phyloP scores from a whole-genome alignment of 2,888 invertebrate genomes.

The Melinaea marsaeus region DNA sequence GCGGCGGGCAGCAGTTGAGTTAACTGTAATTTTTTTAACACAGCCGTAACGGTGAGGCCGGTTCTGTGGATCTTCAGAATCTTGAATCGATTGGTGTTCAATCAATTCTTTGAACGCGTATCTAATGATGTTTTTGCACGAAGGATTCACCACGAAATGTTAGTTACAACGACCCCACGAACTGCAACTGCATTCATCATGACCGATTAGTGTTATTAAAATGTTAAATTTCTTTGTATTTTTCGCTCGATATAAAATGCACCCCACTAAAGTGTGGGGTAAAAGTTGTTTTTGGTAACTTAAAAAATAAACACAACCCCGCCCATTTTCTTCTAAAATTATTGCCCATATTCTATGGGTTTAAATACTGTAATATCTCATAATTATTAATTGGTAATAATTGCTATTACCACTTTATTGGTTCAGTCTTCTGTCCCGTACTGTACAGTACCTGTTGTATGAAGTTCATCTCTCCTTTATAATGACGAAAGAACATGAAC shows the following conservation, averaged over 20 bases:
- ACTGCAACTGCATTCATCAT: slow-evolving; percentile 1
- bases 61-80: slow-evolving; percentile 56
- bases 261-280: too few species aligned
- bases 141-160: slow-evolving; percentile 4
- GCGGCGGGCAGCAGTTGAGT: slow-evolving; percentile 48
- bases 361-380: too few species aligned
- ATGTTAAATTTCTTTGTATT: neutral
- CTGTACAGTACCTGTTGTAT: too few species aligned
- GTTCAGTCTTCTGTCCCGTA: too few species aligned
- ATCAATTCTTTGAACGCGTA: slow-evolving; percentile 40
- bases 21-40: slow-evolving; percentile 76
- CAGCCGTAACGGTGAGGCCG: slow-evolving; percentile 68
- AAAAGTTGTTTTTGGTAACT: too few species aligned
- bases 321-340: too few species aligned
- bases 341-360: too few species aligned
- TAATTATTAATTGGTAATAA: too few species aligned
- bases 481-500: too few species aligned
- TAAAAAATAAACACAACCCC: too few species aligned
- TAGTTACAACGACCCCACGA: slow-evolving; percentile 2
- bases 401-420: too few species aligned
- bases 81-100: slow-evolving; percentile 48
- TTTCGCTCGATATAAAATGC: neutral
- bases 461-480: too few species aligned
- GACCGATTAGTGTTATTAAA: neutral
- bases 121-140: slow-evolving; percentile 28